Conservation (phyloP, 2,888 invertebrate species). For the Artemia sp. region DNA sequence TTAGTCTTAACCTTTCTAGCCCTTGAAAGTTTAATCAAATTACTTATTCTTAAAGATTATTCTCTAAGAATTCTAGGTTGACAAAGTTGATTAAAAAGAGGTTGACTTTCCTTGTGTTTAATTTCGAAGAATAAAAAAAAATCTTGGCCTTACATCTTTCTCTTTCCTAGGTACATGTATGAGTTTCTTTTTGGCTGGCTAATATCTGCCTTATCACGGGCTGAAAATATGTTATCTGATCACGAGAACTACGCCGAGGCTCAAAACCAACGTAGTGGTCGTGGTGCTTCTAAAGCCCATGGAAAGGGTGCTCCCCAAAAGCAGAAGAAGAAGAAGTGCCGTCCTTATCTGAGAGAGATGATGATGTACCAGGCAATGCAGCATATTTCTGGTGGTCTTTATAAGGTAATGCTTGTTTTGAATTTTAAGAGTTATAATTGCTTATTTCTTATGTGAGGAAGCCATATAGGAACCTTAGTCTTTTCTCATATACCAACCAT, state of each 20-base stretch:
- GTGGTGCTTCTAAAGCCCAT: conserved; percentile 34
- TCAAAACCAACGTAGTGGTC: conserved; percentile 26
- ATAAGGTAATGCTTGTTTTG: conserved; percentile 45
- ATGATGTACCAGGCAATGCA: conserved; percentile 78
- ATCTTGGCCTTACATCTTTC: too few relatives aligned
- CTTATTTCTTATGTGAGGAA: too few relatives aligned
- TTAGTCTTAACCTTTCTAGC: too few relatives aligned
- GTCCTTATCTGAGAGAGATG: conserved; percentile 63
- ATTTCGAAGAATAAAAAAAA: too few relatives aligned
- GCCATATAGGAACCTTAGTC: too few relatives aligned
- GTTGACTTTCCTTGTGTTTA: too few relatives aligned
- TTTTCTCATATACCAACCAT: too few relatives aligned
- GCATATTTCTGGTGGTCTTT: conserved; percentile 85
- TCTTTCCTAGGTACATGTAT: conserved; percentile 54
- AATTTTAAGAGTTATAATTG: background rate
- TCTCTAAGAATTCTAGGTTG: too few relatives aligned
- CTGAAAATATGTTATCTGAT: conserved; percentile 63
- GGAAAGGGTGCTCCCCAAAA: conserved; percentile 33
- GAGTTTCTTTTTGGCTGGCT: conserved; percentile 89
- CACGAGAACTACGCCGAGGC: conserved; percentile 45
- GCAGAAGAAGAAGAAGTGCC: conserved; percentile 45
- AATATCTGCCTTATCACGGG: conserved; percentile 71
- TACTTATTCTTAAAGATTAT: too few relatives aligned
- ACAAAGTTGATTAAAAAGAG: too few relatives aligned
- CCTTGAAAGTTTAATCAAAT: too few relatives aligned